Evolutionary conservation across 2,797 vertebrate species (phyloP).

Genomic region (Vespertilio murinus): DNA sequence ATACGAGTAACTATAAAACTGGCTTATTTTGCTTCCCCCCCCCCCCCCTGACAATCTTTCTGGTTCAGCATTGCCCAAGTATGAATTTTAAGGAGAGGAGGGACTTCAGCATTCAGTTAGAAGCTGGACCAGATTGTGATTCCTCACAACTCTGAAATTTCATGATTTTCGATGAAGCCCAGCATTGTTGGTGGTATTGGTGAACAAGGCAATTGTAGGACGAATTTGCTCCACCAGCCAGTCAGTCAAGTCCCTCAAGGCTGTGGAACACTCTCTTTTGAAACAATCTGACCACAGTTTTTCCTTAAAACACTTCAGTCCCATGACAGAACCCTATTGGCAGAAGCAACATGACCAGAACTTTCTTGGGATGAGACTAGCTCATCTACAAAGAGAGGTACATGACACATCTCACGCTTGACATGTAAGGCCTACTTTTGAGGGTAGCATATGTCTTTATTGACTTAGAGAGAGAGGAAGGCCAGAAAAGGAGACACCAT

Average conservation of each 20-base stretch:
- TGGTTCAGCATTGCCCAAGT: not conserved
- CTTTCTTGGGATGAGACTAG: not conserved
- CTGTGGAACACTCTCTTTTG: not conserved
- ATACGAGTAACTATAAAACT: not conserved
- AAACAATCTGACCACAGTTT: conserved; percentile 2
- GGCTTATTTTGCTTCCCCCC: not conserved
- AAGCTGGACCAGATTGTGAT: not conserved
- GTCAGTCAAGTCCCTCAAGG: not conserved
- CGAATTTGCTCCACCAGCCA: not conserved
- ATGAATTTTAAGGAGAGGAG: not conserved
- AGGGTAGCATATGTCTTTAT: no score
- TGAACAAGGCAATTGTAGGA: not conserved
- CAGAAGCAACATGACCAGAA: not conserved
- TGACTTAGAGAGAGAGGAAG: no score
- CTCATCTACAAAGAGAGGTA: not conserved
- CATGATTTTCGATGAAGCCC: not conserved
- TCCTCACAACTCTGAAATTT: not conserved
- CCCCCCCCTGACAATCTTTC: not conserved
- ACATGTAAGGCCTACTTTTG: not conserved
- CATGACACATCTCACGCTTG: not conserved
- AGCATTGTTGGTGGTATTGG: not conserved
- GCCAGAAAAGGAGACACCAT: not conserved
- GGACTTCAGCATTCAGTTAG: not conserved
- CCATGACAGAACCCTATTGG: not conserved
- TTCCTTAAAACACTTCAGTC: not conserved